Conservation (phyloP, 1,140 invertebrate genomes). For the Trypoxylus dichotomus region DNA sequence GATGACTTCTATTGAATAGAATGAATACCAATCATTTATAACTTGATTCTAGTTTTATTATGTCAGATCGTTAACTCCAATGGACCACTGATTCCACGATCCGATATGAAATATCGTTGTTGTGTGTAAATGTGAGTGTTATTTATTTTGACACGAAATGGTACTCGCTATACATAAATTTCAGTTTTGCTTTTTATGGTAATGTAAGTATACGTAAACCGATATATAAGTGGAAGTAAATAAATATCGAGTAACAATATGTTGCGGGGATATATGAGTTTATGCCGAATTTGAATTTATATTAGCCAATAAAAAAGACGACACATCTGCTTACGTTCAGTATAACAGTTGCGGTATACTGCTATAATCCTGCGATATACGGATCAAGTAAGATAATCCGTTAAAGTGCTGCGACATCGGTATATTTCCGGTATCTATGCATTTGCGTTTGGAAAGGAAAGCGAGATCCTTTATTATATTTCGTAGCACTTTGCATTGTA, state of each 20-base stretch:
- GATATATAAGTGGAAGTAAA: background rate
- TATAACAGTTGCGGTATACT: background rate
- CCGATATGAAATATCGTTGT: too few species aligned
- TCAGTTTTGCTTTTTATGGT: background rate
- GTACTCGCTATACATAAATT: background rate
- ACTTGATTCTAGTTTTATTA: too few species aligned
- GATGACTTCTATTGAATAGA: too few species aligned
- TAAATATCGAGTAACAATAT: constrained; percentile 11
- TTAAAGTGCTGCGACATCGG: background rate
- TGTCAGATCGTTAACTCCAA: too few species aligned
- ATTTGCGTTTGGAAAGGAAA: background rate
- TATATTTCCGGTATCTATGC: background rate
- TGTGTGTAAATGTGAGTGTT: background rate
- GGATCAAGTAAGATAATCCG: background rate
- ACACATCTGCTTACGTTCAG: background rate
- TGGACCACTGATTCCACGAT: too few species aligned
- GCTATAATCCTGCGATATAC: background rate
- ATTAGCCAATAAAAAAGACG: background rate
- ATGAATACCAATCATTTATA: too few species aligned
- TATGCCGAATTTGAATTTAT: constrained; percentile 5
- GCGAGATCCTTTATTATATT: background rate
- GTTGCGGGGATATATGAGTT: background rate
- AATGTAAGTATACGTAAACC: background rate
- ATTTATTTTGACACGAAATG: constrained; percentile 6
- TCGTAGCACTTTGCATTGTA: background rate